These are phyloP conservation scores for Montipora efflorescens DNA, from an alignment of 64 coral and sea anemone species.

Conservation along the genomic window DNA sequence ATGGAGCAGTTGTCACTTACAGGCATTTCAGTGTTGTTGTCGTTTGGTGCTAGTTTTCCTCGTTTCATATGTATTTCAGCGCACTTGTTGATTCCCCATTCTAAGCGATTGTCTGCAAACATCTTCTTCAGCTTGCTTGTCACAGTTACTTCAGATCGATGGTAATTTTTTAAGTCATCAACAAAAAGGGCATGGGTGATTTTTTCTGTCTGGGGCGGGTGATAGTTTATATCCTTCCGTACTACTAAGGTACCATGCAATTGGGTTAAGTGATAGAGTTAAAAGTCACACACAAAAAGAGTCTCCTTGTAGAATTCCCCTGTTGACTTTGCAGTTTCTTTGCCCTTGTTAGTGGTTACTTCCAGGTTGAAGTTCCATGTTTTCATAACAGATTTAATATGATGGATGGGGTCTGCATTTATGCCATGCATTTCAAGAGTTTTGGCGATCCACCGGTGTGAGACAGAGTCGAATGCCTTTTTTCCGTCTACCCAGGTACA, in stretches of 20 bases:
- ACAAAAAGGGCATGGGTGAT: constrained; percentile 3
- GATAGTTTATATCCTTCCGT: constrained; percentile 13
- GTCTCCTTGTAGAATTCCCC: constrained; percentile 14
- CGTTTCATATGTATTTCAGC: constrained; percentile 18
- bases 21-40: not conserved
- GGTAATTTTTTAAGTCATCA: constrained; percentile 9
- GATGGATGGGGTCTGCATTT: not conserved
- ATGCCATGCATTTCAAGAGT: constrained; percentile 33
- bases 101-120: constrained; percentile 1
- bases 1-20: not conserved
- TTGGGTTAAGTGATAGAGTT: constrained; percentile 8
- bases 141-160: not conserved
- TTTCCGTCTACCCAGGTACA: too few relatives aligned
- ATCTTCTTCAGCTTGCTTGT: constrained; percentile 25
- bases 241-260: constrained; percentile 25
- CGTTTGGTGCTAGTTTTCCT: not conserved
- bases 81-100: constrained; percentile 16
- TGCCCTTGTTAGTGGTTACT: constrained; percentile 7
- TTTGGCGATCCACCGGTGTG: not conserved
- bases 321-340: constrained; percentile 23
- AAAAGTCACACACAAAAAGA: constrained; percentile 8
- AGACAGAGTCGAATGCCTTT: too few relatives aligned
- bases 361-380: constrained; percentile 17
- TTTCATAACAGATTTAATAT: constrained; percentile 17
- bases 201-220: not conserved